phyloP scores from a whole-genome alignment of 1,140 invertebrate genomes.

The Daktulosphaira vitifoliae region DNA sequence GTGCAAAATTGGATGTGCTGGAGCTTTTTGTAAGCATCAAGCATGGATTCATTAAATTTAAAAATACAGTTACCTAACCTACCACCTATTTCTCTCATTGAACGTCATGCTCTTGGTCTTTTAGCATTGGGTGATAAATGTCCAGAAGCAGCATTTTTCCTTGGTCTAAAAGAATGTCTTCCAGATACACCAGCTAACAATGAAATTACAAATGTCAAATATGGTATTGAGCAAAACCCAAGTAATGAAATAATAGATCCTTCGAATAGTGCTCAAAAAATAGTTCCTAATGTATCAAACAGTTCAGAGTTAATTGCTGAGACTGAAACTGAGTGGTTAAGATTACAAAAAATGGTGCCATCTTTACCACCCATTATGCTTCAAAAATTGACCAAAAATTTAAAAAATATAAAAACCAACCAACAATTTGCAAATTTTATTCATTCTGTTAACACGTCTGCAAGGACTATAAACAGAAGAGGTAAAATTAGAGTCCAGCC shows the following conservation, averaged over 20 bases:
- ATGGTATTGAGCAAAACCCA: neutral
- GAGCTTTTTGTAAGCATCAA: constrained; percentile 12
- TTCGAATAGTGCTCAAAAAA: neutral
- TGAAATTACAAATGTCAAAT: neutral
- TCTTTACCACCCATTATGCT: neutral
- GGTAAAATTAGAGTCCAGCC: constrained; percentile 1
- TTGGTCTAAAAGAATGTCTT: neutral
- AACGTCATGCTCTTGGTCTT: neutral
- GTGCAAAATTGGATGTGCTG: neutral
- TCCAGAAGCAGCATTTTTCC: constrained; percentile 1
- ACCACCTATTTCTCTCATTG: neutral
- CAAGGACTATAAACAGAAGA: neutral
- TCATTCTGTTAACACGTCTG: neutral
- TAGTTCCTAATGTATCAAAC: constrained; percentile 1
- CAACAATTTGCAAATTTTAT: constrained; percentile 12
- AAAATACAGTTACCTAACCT: neutral
- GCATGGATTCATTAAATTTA: neutral
- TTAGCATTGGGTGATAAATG: constrained; percentile 8
- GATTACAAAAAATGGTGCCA: constrained; percentile 15
- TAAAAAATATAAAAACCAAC: constrained; percentile 3
- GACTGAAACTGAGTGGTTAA: neutral
- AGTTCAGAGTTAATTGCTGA: neutral
- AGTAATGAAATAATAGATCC: neutral
- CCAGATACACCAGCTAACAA: neutral
- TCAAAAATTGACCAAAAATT: neutral